Evolutionary conservation across 1,140 invertebrate genomes (phyloP).

Genomic region (Saccostrea glomerata): DNA sequence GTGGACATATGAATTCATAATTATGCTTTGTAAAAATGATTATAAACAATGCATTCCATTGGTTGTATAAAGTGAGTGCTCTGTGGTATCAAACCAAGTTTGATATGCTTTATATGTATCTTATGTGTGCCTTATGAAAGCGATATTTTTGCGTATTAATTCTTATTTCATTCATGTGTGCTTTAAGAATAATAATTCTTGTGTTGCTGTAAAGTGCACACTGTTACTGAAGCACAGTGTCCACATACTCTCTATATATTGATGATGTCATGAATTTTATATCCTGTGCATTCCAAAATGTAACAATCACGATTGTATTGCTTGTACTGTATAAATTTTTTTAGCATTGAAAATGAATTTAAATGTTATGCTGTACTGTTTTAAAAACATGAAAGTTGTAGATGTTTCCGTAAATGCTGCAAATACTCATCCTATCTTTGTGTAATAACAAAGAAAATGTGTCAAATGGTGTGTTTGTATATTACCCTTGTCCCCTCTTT

Average conservation of each 20-base stretch:
- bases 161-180: not conserved
- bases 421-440: not conserved
- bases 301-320: not conserved
- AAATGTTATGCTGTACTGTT: too few relatives aligned
- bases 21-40: not conserved
- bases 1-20: not conserved
- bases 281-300: not conserved
- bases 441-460: not conserved
- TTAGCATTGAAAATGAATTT: too few relatives aligned
- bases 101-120: not conserved
- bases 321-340: too few relatives aligned
- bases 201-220: not conserved
- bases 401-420: not conserved
- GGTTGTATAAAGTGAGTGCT: not conserved
- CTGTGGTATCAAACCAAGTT: conserved; percentile 21
- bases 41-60: not conserved
- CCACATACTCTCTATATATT: not conserved
- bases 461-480: not conserved
- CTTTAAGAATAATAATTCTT: not conserved
- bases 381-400: too few relatives aligned
- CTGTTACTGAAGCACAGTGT: not conserved
- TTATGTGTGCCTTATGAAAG: not conserved
- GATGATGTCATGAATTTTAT: not conserved
- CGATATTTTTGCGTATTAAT: not conserved
- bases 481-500: too few relatives aligned